Conservation (phyloP, 30 jellyfish, hydroid and myxozoan genomes). For the Nemopilema nomurai region DNA sequence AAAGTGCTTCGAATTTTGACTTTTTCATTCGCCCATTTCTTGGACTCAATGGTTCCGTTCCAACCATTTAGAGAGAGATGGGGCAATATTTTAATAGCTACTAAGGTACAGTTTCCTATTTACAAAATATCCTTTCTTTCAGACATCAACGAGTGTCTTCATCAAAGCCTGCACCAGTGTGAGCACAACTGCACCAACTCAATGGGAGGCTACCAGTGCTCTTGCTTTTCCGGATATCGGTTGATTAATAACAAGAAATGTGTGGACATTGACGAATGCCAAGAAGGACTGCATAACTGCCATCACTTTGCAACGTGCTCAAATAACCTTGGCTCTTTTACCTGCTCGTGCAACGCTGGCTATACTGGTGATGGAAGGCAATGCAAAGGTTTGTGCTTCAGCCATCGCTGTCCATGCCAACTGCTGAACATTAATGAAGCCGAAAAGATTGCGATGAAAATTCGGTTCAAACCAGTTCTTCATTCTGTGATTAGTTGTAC, state of each 20-base stretch:
- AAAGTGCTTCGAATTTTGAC: too few relatives aligned
- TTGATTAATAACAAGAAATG: slow-evolving; percentile 24
- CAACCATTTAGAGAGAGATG: too few relatives aligned
- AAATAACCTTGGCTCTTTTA: slow-evolving; percentile 35
- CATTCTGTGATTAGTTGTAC: too few relatives aligned
- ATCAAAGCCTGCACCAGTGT: slow-evolving; percentile 2
- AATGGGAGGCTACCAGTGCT: slow-evolving; percentile 34
- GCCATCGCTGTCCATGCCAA: not conserved
- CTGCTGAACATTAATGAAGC: too few relatives aligned
- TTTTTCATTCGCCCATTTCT: too few relatives aligned
- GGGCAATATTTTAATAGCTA: too few relatives aligned
- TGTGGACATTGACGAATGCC: slow-evolving; percentile 48
- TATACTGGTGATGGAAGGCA: slow-evolving; percentile 51
- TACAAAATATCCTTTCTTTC: too few relatives aligned
- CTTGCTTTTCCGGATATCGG: slow-evolving; percentile 56
- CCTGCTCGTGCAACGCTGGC: slow-evolving; percentile 52
- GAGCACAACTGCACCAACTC: slow-evolving; percentile 50
- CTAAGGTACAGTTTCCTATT: too few relatives aligned
- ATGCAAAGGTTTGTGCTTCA: slow-evolving; percentile 19
- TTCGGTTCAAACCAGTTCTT: too few relatives aligned
- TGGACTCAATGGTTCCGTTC: too few relatives aligned
- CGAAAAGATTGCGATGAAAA: not conserved
- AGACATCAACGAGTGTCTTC: slow-evolving; percentile 54
- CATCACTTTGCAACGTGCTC: slow-evolving; percentile 26
- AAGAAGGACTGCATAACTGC: slow-evolving; percentile 36